Base-by-base conservation (phyloP, 2,888 invertebrate species). In the Pocota personata region DNA sequence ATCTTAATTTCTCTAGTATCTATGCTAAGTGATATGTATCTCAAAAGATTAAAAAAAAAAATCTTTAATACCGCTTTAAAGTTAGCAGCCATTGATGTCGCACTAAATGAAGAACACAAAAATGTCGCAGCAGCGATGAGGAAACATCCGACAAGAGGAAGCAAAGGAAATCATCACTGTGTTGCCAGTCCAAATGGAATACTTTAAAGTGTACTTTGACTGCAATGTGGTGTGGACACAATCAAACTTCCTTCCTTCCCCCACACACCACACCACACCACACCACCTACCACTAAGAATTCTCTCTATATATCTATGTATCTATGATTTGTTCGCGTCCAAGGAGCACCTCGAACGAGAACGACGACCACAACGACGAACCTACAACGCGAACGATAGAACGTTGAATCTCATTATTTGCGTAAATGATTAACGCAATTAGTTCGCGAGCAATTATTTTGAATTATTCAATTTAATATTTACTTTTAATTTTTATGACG, bases 401-500 rank as follows among this genome's bases (percentile, higher is more conserved):
- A 62, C 62, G 66, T 76, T 82, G 87, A 80, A 87, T 86, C 87
- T 82, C 82, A 83, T 87, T 88, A 87, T 88, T 82, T 79, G 86
- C 87, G 87, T 87, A 88, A 88, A 87, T 88, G 86, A 86, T 88
- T 88, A 88, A 88, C 87, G 77, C 88, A 88, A 88, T 88, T 88
- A 88, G 86, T 87, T 78, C 87, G 80, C 86, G 76, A 86, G 86
- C 86, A 91, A 91, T 91, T 91, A 91, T 91, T 91, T 90, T 90
- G 90, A 91, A 91, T 91, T 91, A 91, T 91, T 91, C 91, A 91
- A 91, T 91, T 91, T 91, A 90, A 90, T 90, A 89, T 91, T 91
- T 90, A 90, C 90, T 90, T 90, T 91, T 90, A 79, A 79, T 83
- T 87, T 87, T 87, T 80, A 67, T 60, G 52, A 67, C 66, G 71